Conservation (phyloP, 2,797 vertebrate species). For the Acipenser ruthenus region DNA sequence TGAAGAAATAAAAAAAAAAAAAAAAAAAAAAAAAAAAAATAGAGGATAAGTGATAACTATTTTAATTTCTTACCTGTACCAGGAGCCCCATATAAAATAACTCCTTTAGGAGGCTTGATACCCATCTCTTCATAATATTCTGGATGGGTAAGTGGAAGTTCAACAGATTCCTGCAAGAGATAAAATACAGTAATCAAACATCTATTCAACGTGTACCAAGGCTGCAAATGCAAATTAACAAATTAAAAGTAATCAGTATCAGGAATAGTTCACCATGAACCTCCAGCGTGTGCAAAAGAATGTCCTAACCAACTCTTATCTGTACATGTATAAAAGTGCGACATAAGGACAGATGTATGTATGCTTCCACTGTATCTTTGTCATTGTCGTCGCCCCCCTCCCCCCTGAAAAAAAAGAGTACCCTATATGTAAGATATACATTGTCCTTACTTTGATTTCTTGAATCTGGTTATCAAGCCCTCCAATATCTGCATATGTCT, state of each 20-base stretch:
- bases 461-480: constrained; percentile 95
- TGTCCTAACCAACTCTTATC: no score
- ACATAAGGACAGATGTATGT: no score
- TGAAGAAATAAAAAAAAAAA: neutral
- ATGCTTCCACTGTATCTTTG: no score
- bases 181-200: constrained; percentile 8
- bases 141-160: constrained; percentile 93
- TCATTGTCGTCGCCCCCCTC: no score
- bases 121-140: constrained; percentile 99
- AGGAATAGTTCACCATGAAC: no score
- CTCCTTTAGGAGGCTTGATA: constrained; percentile 95
- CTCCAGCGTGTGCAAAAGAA: no score
- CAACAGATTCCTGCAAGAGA: constrained; percentile 81
- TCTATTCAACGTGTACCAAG: no score
- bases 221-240: no score
- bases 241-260: no score
- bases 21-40: neutral
- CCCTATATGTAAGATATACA: neutral
- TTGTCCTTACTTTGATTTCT: constrained; percentile 82
- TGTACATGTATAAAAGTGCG: no score
- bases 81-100: constrained; percentile 89
- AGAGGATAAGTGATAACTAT: neutral
- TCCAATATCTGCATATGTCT: constrained; percentile 93
- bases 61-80: constrained; percentile 75
- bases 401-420: no score